Evolutionary conservation across 2,113 vertebrate species (phyloP), one percentile per base, ranked within the genome.

Genomic region (Athene noctua): DNA sequence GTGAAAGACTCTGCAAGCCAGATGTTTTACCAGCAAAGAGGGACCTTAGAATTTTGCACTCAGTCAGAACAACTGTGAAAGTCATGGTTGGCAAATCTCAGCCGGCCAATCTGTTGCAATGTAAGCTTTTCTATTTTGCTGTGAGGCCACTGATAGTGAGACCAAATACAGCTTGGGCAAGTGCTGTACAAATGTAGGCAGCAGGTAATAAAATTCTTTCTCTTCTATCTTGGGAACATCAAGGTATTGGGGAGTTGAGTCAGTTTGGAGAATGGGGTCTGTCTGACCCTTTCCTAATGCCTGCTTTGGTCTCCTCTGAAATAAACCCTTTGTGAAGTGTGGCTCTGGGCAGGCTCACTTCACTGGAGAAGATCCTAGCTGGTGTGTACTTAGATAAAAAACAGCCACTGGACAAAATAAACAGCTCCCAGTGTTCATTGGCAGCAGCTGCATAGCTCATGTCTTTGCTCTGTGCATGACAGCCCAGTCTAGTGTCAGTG

Each of bases 361-460:
- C 54, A 59, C 62, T 1, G 2, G 42, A 90, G 93, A 78, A 82
- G 54, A 46, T 94, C 85, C 61, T 91, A 52, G 42, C 51, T 81
- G 55, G 38, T 75, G 40, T 14, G 10, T 80, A 34, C 34, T 91
- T 67, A 71, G 88, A 58, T 84, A 38, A 91, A 92, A 95, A 92
- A 15, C 75, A 94, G 55, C 58, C 21, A 1, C 87, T 55, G 79
- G 66, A 88, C 47, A 87, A 82, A 82, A 55, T 15, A 80, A 94
- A 87, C 46, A 90, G 66, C 61, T 94, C 84, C 42, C 14, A 77
- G 74, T 58, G 47, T 51, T 72, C 9, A 2, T 5, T 78, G 79
- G 29, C 61, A 97, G 93, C 72, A 93, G 93, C 95, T 96, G 85
- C 71, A 49, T 5, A 87, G 87, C 51, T 90, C 46, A 20, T 46